These are phyloP conservation scores for Drosophila athabasca DNA, from an alignment of 1,140 invertebrate species.

Conservation along the genomic window DNA sequence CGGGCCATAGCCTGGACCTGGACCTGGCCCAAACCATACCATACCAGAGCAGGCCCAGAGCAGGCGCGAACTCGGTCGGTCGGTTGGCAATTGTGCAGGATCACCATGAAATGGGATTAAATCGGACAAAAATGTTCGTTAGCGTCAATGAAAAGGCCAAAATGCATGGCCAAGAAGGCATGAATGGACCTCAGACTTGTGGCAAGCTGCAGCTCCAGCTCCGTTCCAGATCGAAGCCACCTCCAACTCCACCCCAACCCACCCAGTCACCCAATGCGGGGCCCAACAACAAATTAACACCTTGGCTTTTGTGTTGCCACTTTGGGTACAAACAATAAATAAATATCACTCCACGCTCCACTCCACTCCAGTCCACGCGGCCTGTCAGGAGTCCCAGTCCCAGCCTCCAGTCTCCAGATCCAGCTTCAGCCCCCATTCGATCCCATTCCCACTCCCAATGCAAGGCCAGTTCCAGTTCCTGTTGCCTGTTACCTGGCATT, in stretches of 20 bases:
- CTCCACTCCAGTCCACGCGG: conserved; percentile 20
- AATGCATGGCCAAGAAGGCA: conserved; percentile 59
- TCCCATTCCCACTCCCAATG: conserved; percentile 9
- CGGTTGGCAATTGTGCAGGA: conserved; percentile 75
- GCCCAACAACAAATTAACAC: conserved; percentile 79
- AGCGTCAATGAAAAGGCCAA: conserved; percentile 81
- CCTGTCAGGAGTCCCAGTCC: conserved; percentile 39
- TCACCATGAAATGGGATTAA: conserved; percentile 82
- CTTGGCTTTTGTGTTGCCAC: conserved; percentile 81
- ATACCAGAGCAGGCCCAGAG: conserved; percentile 5
- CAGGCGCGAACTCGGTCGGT: conserved; percentile 35
- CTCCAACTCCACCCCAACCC: no score
- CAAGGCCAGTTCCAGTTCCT: conserved; percentile 26
- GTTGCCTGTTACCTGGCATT: conserved; percentile 34
- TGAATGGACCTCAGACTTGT: conserved; percentile 60
- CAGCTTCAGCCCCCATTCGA: conserved; percentile 3
- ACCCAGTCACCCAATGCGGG: neutral
- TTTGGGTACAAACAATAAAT: conserved; percentile 82
- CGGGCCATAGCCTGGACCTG: neutral
- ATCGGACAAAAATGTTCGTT: conserved; percentile 82
- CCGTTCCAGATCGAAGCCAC: neutral
- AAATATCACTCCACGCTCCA: conserved; percentile 71
- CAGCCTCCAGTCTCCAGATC: neutral
- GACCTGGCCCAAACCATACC: conserved; percentile 21
- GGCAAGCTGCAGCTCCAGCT: conserved; percentile 30